Evolutionary conservation across 2,888 invertebrate genomes (phyloP), one percentile per base, ranked within the genome.

Genomic region (Drosophila sordidapex): DNA sequence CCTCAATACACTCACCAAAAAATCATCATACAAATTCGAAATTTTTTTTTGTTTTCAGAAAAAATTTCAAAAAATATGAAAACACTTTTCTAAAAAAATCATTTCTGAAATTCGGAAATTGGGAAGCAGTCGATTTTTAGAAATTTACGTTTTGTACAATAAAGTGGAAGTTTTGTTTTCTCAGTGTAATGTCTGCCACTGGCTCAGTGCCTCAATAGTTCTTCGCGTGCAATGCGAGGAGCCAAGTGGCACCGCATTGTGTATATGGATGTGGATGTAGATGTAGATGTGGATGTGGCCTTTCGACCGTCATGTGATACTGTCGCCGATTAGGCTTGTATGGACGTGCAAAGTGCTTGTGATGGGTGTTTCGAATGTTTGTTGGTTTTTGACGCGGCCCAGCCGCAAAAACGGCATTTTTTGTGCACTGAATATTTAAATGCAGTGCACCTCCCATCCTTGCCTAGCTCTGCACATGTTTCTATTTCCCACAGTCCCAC

Each of bases 241-340:
- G 52, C 66, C 51, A 62, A 58, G 53, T 54, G 36, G 64, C 33
- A 46, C 38, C 62, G 62, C 70, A 61, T 58, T 57, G 62, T 75
- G 72, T 8, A 15, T 73, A 51, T 70, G 49, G 64, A 57, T 52
- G 69, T 54, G 0, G 31, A 31, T 40, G 53, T 70, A 11, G 33
- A 33, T 43, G 43, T 43, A n/a, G 5, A 21, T 73, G 52, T 72
- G 49, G 61, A 57, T 52, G 69, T 56, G 36, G 57, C 59, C 71
- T 61, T 48, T 62, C 64, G 71, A 38, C 62, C 66, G 82, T 76
- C 76, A 81, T 84, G 80, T 74, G 89, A 86, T 86, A 88, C 85
- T 86, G 87, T 88, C 88, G 78, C 87, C 87, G 85, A 86, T 86
- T 88, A 86, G 86, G 89, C 82, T 68, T 80, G 83, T 86, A 83